Evolutionary conservation across 2,888 invertebrate genomes (phyloP).

Genomic region (Cyaniris semiargus): DNA sequence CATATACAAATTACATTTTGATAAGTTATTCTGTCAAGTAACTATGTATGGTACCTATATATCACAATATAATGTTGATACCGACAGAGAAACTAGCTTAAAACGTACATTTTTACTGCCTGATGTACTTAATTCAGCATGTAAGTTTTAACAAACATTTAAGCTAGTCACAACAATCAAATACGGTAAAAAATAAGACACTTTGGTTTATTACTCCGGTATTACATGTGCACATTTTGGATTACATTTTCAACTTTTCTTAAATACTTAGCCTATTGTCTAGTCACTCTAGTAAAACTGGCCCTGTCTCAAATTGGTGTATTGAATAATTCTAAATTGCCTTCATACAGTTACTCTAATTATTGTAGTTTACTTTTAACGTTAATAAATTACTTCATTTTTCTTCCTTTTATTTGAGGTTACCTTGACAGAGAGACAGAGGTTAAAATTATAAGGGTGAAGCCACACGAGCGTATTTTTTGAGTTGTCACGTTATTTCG

Average conservation of each 20-base stretch:
- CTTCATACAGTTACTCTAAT: not conserved
- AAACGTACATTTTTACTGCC: not conserved
- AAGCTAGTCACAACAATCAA: not conserved
- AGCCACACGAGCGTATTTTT: not conserved
- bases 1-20: not conserved
- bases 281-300: not conserved
- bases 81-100: not conserved
- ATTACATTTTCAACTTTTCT: not conserved
- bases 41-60: not conserved
- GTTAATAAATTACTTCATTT: not conserved
- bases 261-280: not conserved
- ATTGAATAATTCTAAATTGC: not conserved
- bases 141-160: not conserved
- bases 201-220: slow-evolving; percentile 8
- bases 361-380: not conserved
- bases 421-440: not conserved
- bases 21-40: not conserved
- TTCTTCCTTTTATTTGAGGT: not conserved
- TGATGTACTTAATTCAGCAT: not conserved
- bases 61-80: not conserved
- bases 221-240: not conserved
- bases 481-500: too few relatives aligned
- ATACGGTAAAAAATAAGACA: slow-evolving; percentile 14
- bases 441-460: not conserved
- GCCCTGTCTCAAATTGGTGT: slow-evolving; percentile 22